Evolutionary conservation across 2,888 invertebrate species (phyloP).

Genomic region (Nephrotoma appendiculata): DNA sequence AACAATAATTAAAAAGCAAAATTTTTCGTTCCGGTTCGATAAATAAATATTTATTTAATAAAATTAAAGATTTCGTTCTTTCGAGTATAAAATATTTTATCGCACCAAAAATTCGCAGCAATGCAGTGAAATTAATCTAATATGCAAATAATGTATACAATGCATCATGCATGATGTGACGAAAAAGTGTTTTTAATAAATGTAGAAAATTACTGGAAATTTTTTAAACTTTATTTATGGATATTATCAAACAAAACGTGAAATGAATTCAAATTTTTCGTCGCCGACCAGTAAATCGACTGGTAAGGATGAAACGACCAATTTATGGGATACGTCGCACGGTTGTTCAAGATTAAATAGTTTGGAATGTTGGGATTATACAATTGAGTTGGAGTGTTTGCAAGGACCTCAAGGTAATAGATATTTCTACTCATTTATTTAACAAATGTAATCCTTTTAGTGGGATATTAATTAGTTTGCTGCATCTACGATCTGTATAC

Average conservation of each 20-base stretch:
- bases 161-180: not conserved
- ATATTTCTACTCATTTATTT: too few species aligned
- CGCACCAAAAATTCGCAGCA: constrained; percentile 5
- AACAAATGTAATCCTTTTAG: too few species aligned
- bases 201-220: not conserved
- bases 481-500: not conserved
- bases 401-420: constrained; percentile 58
- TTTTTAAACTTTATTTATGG: not conserved
- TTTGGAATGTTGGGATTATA: constrained; percentile 73
- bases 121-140: not conserved
- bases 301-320: not conserved
- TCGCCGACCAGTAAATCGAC: not conserved
- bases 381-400: constrained; percentile 66
- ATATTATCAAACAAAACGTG: not conserved
- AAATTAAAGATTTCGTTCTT: not conserved
- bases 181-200: not conserved
- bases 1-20: not conserved
- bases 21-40: constrained; percentile 1
- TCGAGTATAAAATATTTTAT: not conserved
- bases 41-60: not conserved
- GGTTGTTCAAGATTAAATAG: constrained; percentile 38
- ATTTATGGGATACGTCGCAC: constrained; percentile 18
- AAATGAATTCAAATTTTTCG: not conserved
- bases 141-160: not conserved
- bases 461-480: too few species aligned